A percentile compares a stretch with the other conserved stretches of the same genome.
phyloP scores from a whole-genome alignment of 1,140 invertebrate genomes.

The Papilio aristodemus region DNA sequence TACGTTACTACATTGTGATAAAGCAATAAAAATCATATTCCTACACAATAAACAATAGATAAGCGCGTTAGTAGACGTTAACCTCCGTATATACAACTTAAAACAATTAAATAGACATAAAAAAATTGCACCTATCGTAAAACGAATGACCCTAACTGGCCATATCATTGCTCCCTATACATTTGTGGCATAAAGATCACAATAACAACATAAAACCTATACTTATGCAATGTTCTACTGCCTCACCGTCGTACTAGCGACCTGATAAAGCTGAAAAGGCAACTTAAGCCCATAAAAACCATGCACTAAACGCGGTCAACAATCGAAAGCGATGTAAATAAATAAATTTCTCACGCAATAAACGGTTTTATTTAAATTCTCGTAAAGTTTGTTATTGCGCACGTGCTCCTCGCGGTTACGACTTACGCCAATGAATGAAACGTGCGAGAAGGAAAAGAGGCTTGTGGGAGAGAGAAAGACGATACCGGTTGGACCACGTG shows the following conservation, averaged over 20 bases:
- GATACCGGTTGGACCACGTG: slow-evolving; percentile 71
- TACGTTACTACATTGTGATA: slow-evolving; percentile 21
- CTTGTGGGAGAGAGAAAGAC: slow-evolving; percentile 50
- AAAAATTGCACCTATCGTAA: slow-evolving; percentile 65
- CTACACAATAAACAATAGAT: slow-evolving; percentile 35
- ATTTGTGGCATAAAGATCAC: slow-evolving; percentile 76
- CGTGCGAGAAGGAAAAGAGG: slow-evolving; percentile 52
- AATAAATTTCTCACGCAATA: slow-evolving; percentile 74
- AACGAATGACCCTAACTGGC: slow-evolving; percentile 71
- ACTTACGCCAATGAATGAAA: slow-evolving; percentile 72
- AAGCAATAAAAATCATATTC: slow-evolving; percentile 32
- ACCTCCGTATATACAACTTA: slow-evolving; percentile 46
- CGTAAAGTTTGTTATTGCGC: slow-evolving; percentile 76
- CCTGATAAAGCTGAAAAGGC: slow-evolving; percentile 80
- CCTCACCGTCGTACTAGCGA: slow-evolving; percentile 73
- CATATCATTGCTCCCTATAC: slow-evolving; percentile 72
- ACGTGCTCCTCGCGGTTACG: slow-evolving; percentile 69
- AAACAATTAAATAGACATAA: slow-evolving; percentile 63
- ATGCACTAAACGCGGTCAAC: slow-evolving; percentile 73
- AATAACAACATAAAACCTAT: slow-evolving; percentile 79
- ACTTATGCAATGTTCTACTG: slow-evolving; percentile 79
- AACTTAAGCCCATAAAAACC: slow-evolving; percentile 79
- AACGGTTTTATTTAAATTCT: slow-evolving; percentile 72
- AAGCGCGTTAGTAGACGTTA: slow-evolving; percentile 39
- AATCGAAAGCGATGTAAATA: slow-evolving; percentile 73